phyloP scores from a whole-genome alignment of 2,797 vertebrate species.

The Schizothorax lantsangensis region DNA sequence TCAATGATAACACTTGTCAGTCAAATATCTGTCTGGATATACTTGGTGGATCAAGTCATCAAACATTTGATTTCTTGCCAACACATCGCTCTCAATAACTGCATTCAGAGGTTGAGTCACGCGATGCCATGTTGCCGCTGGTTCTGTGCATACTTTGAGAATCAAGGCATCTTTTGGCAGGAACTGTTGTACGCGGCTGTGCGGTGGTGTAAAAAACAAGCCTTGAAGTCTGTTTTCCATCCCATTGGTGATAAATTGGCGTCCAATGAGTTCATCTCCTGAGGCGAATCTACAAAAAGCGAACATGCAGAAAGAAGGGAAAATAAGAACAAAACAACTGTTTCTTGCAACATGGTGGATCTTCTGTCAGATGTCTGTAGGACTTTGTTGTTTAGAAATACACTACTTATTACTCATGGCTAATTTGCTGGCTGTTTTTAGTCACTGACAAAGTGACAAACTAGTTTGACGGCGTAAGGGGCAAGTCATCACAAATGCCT shows the following conservation, averaged over 20 bases:
- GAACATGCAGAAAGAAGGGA: not conserved
- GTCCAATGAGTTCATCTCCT: conserved; percentile 35
- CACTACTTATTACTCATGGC: conserved; percentile 37
- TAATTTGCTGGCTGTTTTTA: conserved; percentile 47
- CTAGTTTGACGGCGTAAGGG: conserved; percentile 24
- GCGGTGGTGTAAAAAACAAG: not conserved
- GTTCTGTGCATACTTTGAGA: conserved; percentile 22
- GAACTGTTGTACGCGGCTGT: not conserved
- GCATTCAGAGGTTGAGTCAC: conserved; percentile 67
- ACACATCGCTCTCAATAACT: conserved; percentile 62
- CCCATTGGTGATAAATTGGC: conserved; percentile 36
- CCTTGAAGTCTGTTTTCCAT: conserved; percentile 48
- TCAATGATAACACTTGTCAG: conserved; percentile 13
- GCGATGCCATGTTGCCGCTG: conserved; percentile 50
- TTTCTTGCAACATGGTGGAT: conserved; percentile 1
- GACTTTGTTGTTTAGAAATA: conserved; percentile 33
- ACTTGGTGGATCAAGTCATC: conserved; percentile 63
- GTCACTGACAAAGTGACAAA: conserved; percentile 28
- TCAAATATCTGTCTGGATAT: not conserved
- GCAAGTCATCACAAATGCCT: conserved; percentile 47
- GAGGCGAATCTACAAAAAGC: conserved; percentile 24
- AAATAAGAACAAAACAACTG: conserved; percentile 9
- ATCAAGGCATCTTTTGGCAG: conserved; percentile 9
- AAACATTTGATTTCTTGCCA: conserved; percentile 72
- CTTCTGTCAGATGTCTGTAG: conserved; percentile 18